Conservation (phyloP, 2,888 invertebrate genomes). For the Helobdella robusta region DNA sequence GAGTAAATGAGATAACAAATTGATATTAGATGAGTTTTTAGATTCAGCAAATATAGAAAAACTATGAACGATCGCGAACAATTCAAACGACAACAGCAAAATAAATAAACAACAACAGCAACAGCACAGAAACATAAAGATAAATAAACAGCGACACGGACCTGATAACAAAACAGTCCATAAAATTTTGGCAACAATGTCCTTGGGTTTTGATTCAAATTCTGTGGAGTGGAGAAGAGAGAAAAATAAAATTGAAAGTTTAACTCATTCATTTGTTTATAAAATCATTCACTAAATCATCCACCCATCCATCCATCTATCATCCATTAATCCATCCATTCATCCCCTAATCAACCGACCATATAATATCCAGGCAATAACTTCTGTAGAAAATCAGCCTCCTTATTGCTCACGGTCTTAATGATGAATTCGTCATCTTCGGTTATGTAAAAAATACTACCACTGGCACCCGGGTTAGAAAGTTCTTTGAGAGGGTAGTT, state of each 20-base stretch:
- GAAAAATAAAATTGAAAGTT: no score
- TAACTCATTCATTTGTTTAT: no score
- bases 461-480: conserved; percentile 97
- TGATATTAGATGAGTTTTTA: no score
- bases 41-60: no score
- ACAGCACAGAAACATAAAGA: neutral
- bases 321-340: neutral
- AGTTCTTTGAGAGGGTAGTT: conserved; percentile 84
- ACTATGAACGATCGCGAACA: no score
- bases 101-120: no score
- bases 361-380: conserved; percentile 90
- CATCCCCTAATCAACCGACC: conserved; percentile 51
- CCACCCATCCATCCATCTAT: neutral
- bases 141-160: conserved; percentile 33
- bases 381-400: conserved; percentile 96
- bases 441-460: conserved; percentile 96
- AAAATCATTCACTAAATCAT: neutral
- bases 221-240: no score
- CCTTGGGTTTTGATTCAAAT: conserved; percentile 91
- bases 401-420: conserved; percentile 98
- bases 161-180: conserved; percentile 87
- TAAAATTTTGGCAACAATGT: conserved; percentile 98
- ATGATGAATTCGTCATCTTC: conserved; percentile 99
- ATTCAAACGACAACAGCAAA: no score
- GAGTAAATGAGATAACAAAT: no score